These are phyloP conservation scores for Cephonodes hylas DNA, from an alignment of 2,888 invertebrate genomes.

Conservation along the genomic window DNA sequence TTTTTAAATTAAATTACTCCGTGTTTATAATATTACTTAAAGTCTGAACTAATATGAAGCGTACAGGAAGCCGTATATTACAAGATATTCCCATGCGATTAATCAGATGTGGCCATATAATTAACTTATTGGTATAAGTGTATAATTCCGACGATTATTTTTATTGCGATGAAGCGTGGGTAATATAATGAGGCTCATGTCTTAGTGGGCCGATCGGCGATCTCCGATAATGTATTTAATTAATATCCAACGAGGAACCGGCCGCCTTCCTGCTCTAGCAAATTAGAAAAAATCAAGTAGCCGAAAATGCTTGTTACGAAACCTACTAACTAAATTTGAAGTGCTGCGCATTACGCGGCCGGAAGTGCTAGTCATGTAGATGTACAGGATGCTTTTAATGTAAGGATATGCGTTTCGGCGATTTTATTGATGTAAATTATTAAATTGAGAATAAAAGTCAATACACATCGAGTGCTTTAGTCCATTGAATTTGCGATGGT, in stretches of 20 bases:
- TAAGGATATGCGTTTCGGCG: not conserved
- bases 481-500: no score
- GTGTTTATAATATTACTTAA: not conserved
- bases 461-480: no score
- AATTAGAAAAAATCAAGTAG: slow-evolving; percentile 44
- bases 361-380: slow-evolving; percentile 26
- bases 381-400: not conserved
- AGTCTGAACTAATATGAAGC: not conserved
- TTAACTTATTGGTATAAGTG: slow-evolving; percentile 5
- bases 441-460: no score
- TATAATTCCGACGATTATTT: slow-evolving; percentile 8
- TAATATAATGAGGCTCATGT: slow-evolving; percentile 25
- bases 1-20: not conserved
- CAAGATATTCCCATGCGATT: not conserved
- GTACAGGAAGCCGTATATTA: slow-evolving; percentile 3
- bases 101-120: not conserved
- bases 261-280: slow-evolving; percentile 51
- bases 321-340: slow-evolving; percentile 26
- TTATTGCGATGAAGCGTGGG: slow-evolving; percentile 17
- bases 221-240: slow-evolving; percentile 52
- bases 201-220: slow-evolving; percentile 37
- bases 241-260: slow-evolving; percentile 50
- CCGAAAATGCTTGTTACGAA: slow-evolving; percentile 41
- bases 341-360: slow-evolving; percentile 27
- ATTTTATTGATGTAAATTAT: no score